phyloP scores from a whole-genome alignment of 2,113 vertebrate species.

The Spermophilus dauricus region DNA sequence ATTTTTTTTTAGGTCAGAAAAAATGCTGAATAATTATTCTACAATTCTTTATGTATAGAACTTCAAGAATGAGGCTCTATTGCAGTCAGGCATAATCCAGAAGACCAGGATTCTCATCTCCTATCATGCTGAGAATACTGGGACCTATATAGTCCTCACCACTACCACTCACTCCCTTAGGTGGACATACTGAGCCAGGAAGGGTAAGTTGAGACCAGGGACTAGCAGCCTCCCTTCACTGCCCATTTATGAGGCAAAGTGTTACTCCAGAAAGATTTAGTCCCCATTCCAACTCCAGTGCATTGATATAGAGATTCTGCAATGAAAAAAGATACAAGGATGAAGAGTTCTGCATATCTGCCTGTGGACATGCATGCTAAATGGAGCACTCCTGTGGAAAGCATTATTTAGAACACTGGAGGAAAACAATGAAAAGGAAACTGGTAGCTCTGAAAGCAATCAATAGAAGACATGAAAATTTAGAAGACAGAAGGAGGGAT shows the following conservation, averaged over 20 bases:
- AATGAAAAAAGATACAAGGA: background rate
- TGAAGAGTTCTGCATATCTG: background rate
- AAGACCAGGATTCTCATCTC: background rate
- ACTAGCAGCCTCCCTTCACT: background rate
- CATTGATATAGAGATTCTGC: background rate
- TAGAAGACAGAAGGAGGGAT: background rate
- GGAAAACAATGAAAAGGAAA: background rate
- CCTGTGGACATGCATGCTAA: background rate
- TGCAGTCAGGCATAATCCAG: background rate
- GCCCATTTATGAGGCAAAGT: background rate
- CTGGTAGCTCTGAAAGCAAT: background rate
- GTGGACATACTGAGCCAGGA: background rate
- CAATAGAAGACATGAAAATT: background rate
- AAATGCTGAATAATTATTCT: constrained; percentile 17
- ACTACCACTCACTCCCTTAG: background rate
- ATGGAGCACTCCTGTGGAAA: background rate
- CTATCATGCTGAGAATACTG: background rate
- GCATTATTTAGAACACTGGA: background rate
- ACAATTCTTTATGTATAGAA: background rate
- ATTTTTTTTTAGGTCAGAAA: background rate
- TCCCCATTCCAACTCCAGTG: background rate
- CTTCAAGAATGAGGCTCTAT: background rate
- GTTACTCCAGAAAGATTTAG: background rate
- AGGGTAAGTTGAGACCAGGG: background rate
- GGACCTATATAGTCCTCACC: fast-evolving